These are phyloP conservation scores for Sebastes diaconus DNA, from an alignment of 2,797 vertebrate genomes.

Conservation along the genomic window DNA sequence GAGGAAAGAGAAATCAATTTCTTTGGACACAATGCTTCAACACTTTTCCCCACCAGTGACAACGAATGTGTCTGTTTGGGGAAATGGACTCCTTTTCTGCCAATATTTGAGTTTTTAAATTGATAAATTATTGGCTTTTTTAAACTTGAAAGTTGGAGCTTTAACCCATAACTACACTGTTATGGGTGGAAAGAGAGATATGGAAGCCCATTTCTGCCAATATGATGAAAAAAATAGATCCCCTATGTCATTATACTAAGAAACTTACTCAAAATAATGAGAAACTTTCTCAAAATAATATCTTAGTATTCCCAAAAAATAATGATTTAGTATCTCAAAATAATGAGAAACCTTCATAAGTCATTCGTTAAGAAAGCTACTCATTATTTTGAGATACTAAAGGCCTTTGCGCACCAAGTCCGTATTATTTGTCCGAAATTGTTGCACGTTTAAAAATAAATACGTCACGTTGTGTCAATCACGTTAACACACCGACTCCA, in stretches of 20 bases:
- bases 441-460: neutral
- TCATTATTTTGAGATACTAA: too few relatives aligned
- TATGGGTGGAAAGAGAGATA: neutral
- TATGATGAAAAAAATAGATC: too few relatives aligned
- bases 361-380: neutral
- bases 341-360: neutral
- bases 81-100: neutral
- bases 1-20: neutral
- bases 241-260: too few relatives aligned
- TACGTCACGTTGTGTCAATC: neutral
- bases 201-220: too few relatives aligned
- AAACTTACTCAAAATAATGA: too few relatives aligned
- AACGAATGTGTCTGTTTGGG: neutral
- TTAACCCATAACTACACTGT: neutral
- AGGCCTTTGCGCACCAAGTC: too few relatives aligned
- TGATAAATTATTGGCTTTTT: rapidly evolving
- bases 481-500: neutral
- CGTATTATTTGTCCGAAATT: too few relatives aligned
- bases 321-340: too few relatives aligned
- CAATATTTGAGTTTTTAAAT: too few relatives aligned
- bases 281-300: too few relatives aligned
- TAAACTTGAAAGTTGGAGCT: neutral
- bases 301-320: too few relatives aligned
- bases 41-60: neutral
- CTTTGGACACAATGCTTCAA: neutral